These are phyloP conservation scores for Sminthopsis crassicaudata DNA, from an alignment of 2,113 vertebrate species.

Conservation along the genomic window DNA sequence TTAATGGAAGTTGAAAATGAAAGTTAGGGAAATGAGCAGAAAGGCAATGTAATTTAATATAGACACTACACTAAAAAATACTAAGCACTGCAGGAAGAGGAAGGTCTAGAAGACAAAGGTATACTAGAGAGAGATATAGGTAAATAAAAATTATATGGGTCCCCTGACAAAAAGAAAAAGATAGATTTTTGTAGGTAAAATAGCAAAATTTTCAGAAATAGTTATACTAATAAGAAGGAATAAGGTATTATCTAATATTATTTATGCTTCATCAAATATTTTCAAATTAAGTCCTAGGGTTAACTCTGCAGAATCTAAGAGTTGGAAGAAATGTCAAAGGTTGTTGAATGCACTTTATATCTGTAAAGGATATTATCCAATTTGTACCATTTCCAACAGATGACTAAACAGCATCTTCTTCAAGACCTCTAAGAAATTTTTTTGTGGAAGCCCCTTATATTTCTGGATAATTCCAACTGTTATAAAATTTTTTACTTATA, in stretches of 20 bases:
- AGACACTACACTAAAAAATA: background rate
- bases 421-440: background rate
- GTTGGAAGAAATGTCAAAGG: background rate
- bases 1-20: constrained; percentile 54
- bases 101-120: background rate
- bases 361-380: background rate
- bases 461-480: background rate
- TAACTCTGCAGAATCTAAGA: background rate
- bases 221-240: background rate
- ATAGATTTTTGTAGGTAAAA: background rate
- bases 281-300: background rate
- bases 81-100: background rate
- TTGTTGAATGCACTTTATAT: background rate
- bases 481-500: background rate
- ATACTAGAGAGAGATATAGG: background rate
- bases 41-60: background rate
- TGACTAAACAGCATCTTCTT: background rate
- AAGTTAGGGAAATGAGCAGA: constrained; percentile 21
- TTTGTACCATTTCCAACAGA: background rate
- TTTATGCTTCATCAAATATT: background rate
- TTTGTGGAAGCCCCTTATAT: background rate
- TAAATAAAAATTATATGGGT: background rate
- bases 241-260: background rate
- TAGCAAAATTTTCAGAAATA: background rate
- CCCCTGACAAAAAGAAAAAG: background rate